Conservation (phyloP, 1,140 invertebrate genomes). For the Panagrolaimus sp. region DNA sequence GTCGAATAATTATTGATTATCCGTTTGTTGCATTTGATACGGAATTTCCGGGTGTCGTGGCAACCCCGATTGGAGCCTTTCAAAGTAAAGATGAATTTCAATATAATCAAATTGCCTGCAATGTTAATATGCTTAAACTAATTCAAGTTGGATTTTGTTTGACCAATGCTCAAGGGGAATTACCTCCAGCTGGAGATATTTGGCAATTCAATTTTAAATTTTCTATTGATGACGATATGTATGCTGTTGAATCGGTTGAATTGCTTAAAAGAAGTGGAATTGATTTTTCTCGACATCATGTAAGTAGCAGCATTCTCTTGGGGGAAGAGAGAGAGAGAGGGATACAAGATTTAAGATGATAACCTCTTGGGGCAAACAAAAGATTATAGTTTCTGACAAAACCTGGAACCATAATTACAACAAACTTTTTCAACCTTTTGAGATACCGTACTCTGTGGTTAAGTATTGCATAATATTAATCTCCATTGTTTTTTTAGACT, state of each 20-base stretch:
- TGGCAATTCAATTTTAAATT: conserved; percentile 52
- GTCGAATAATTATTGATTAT: conserved; percentile 84
- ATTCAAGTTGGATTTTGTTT: conserved; percentile 49
- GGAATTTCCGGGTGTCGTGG: conserved; percentile 75
- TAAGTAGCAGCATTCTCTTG: not conserved
- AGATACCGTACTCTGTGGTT: too few species aligned
- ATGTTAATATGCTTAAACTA: conserved; percentile 44
- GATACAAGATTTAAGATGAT: too few species aligned
- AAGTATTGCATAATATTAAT: too few species aligned
- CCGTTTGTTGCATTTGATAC: conserved; percentile 97
- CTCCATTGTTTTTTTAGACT: conserved; percentile 41
- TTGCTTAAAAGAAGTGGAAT: conserved; percentile 36
- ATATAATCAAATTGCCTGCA: conserved; percentile 39
- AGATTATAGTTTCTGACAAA: too few species aligned
- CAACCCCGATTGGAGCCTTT: conserved; percentile 90
- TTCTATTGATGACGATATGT: conserved; percentile 37
- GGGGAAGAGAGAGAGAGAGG: too few species aligned
- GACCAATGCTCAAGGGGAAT: conserved; percentile 32
- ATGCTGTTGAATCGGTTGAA: conserved; percentile 39
- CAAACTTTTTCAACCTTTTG: too few species aligned
- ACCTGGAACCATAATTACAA: too few species aligned
- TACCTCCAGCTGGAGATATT: conserved; percentile 37
- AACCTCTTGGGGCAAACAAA: too few species aligned
- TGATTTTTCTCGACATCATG: conserved; percentile 33
- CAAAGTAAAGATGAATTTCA: conserved; percentile 69